Evolutionary conservation across 2,797 vertebrate genomes (phyloP), one percentile per base, ranked within the genome.

Genomic region (Echeneis naucrates): DNA sequence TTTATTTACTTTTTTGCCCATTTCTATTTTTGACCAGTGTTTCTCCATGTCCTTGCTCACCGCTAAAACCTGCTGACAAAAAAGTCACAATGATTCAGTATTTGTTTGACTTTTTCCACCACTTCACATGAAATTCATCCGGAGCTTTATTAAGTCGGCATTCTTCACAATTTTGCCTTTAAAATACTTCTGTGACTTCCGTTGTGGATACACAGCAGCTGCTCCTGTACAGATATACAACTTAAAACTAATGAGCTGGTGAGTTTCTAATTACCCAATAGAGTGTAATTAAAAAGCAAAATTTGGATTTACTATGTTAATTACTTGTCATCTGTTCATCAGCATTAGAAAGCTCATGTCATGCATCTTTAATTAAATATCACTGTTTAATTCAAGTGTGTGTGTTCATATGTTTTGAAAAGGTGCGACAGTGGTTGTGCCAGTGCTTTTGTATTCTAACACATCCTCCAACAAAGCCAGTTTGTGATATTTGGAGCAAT

Each of bases 401-500:
- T 16, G 11, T 68, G 59, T 45, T 27, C 24, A 30, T 56, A 13
- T 64, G 45, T 53, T 45, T 75, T 48, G 32, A 58, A 73, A 40
- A 30, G 17, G 45, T 23, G 8, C 50, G 33, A 47, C 51, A 13
- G 23, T 50, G 16, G 42, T 24, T 35, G 27, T 51, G 26, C 17
- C 32, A n/a, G n/a, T 51, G 33, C 33, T 32, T 55, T 66, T 63
- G 35, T 48, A 17, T 50, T 51, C 2, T 32, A 37, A 37, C 11
- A 27, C 38, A 23, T 58, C 53, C 30, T 40, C 37, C 13, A 38
- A 35, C 21, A 51, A 52, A 44, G 35, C 56, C 42, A 50, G 67
- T 68, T 23, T 69, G 51, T 62, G 33, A 71, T 68, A 58, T 80
- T 71, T 81, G 58, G 64, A 48, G 51, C 30, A 72, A 63, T 69